phyloP scores from a whole-genome alignment of 2,113 vertebrate genomes.

The Phrynosoma platyrhinos region DNA sequence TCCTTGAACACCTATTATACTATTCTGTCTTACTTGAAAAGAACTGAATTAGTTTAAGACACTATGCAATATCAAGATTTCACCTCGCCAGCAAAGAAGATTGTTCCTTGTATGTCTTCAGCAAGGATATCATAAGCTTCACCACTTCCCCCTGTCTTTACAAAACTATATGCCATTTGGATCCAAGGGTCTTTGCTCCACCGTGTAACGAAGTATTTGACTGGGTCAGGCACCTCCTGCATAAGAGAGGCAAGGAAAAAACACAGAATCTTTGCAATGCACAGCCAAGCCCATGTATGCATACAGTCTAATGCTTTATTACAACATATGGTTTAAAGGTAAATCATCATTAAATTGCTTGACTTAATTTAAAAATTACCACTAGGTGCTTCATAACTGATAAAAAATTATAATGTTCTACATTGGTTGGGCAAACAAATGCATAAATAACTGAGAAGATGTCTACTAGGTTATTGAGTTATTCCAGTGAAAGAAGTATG shows the following conservation, averaged over 20 bases:
- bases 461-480: too few relatives aligned
- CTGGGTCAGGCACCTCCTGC: conserved; percentile 92
- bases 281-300: not conserved
- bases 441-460: not conserved
- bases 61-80: conserved; percentile 30
- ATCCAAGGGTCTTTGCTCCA: conserved; percentile 94
- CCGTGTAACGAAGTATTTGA: conserved; percentile 89
- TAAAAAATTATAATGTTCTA: not conserved
- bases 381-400: not conserved
- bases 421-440: not conserved
- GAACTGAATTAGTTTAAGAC: not conserved
- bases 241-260: not conserved
- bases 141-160: conserved; percentile 93
- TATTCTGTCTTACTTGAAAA: not conserved
- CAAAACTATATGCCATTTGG: conserved; percentile 98
- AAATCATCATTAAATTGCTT: not conserved
- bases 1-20: not conserved
- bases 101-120: conserved; percentile 92
- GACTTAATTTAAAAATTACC: too few relatives aligned
- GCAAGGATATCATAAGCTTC: conserved; percentile 96
- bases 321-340: not conserved
- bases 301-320: not conserved
- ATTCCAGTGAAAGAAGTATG: too few relatives aligned
- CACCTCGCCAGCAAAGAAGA: conserved; percentile 97
- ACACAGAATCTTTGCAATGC: not conserved